Evolutionary conservation across 2,888 invertebrate genomes (phyloP).

Genomic region (Phania funesta): DNA sequence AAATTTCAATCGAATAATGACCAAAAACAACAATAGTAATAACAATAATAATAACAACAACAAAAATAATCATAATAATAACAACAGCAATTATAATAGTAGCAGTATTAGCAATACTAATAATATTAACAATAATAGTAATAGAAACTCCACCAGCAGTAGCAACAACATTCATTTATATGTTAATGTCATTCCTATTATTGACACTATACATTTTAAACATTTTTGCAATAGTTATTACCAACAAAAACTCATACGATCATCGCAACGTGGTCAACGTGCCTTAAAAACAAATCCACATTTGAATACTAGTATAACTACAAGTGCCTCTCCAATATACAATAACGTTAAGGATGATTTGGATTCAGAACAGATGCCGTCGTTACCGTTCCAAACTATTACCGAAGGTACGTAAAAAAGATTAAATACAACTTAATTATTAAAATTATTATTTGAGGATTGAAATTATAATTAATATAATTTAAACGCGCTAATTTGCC

Average conservation of each 20-base stretch:
- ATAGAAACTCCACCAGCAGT: background rate
- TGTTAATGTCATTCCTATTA: constrained; percentile 47
- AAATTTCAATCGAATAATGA: constrained; percentile 40
- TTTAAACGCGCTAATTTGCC: too few relatives aligned
- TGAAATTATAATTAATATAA: too few relatives aligned
- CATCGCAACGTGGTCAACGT: constrained; percentile 55
- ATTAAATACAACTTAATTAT: background rate
- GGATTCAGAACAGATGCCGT: constrained; percentile 6
- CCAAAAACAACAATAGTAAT: constrained; percentile 38
- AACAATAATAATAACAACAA: constrained; percentile 30
- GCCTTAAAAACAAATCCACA: constrained; percentile 52
- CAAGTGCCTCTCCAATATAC: constrained; percentile 54
- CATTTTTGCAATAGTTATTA: constrained; percentile 51
- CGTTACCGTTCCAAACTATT: constrained; percentile 1
- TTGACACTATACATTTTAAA: constrained; percentile 36
- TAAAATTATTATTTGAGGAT: too few relatives aligned
- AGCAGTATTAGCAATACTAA: background rate
- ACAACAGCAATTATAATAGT: constrained; percentile 1
- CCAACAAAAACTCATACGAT: constrained; percentile 48
- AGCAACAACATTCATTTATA: constrained; percentile 32
- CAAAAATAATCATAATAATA: constrained; percentile 12
- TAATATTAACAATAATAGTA: background rate
- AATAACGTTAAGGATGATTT: constrained; percentile 34
- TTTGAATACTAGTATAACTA: constrained; percentile 44
- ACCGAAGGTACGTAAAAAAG: constrained; percentile 48